Conservation (phyloP, 2,797 vertebrate species). For the Syngnathus acus region DNA sequence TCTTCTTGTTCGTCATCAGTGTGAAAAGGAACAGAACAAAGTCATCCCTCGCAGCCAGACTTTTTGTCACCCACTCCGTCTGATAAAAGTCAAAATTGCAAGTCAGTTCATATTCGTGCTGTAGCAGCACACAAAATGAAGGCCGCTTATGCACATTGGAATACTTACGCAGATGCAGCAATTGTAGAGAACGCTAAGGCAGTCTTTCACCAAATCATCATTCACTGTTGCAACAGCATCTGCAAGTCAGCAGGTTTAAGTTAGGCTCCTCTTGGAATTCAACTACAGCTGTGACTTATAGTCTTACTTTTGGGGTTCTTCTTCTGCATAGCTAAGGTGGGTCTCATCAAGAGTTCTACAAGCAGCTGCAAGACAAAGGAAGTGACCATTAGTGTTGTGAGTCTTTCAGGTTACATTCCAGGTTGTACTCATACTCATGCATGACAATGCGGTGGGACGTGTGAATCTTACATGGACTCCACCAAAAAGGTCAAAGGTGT, state of each 20-base stretch:
- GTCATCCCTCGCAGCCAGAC: slow-evolving; percentile 88
- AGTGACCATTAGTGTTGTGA: not conserved
- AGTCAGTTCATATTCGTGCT: not conserved
- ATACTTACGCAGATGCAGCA: slow-evolving; percentile 97
- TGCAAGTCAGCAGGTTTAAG: not conserved
- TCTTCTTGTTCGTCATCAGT: slow-evolving; percentile 97
- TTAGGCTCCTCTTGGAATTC: not conserved
- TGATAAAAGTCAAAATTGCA: slow-evolving; percentile 17
- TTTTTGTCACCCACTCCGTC: slow-evolving; percentile 93
- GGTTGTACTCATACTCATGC: not conserved
- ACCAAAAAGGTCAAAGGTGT: slow-evolving; percentile 96
- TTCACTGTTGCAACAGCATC: slow-evolving; percentile 74
- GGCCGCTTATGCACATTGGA: not conserved
- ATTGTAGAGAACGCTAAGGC: slow-evolving; percentile 96
- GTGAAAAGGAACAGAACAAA: slow-evolving; percentile 97
- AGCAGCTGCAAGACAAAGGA: slow-evolving; percentile 73
- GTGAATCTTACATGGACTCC: slow-evolving; percentile 88
- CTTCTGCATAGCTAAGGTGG: slow-evolving; percentile 90
- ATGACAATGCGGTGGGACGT: not conserved
- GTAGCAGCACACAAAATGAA: not conserved
- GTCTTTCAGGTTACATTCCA: not conserved
- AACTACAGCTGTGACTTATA: not conserved
- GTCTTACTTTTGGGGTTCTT: slow-evolving; percentile 91
- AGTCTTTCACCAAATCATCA: slow-evolving; percentile 95
- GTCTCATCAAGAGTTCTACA: slow-evolving; percentile 96